phyloP scores from a whole-genome alignment of 1,140 invertebrate species.

The Hormaphis cornu region DNA sequence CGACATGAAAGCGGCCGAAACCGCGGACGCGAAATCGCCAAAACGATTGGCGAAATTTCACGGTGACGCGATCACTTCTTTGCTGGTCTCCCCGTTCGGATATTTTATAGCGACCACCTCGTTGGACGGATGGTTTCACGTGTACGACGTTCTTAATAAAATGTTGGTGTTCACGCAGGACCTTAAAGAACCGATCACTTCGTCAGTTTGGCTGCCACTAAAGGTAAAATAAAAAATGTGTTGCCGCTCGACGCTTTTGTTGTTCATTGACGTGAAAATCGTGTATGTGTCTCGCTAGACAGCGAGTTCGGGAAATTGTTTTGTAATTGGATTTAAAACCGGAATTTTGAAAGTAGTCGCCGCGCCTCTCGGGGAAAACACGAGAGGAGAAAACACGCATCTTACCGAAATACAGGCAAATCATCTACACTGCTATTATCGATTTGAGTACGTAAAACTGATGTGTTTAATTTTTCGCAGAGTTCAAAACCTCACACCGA shows the following conservation, averaged over 20 bases:
- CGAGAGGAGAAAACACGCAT: background rate
- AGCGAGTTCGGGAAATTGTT: conserved; percentile 48
- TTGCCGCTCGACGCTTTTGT: too few relatives aligned
- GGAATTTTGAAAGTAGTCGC: conserved; percentile 55
- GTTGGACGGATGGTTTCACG: conserved; percentile 55
- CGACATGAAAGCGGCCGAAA: conserved; percentile 59
- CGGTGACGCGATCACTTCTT: conserved; percentile 58
- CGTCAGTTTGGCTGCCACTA: conserved; percentile 60
- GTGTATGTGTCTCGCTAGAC: conserved; percentile 40
- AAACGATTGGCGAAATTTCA: conserved; percentile 61
- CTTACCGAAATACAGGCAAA: background rate
- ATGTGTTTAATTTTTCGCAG: conserved; percentile 40
- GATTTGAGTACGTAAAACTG: too few relatives aligned
- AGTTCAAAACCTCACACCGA: conserved; percentile 56
- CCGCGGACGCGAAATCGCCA: conserved; percentile 46
- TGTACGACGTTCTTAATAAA: conserved; percentile 59
- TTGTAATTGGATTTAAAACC: conserved; percentile 60
- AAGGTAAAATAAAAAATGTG: too few relatives aligned
- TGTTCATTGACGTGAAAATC: too few relatives aligned
- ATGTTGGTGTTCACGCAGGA: conserved; percentile 50
- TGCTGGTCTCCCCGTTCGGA: conserved; percentile 55
- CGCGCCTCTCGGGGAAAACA: conserved; percentile 18
- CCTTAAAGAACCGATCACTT: conserved; percentile 53
- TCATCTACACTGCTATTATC: too few relatives aligned
- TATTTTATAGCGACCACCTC: conserved; percentile 60